Evolutionary conservation across 2,113 vertebrate species (phyloP).

Genomic region (Orycteropus afer): DNA sequence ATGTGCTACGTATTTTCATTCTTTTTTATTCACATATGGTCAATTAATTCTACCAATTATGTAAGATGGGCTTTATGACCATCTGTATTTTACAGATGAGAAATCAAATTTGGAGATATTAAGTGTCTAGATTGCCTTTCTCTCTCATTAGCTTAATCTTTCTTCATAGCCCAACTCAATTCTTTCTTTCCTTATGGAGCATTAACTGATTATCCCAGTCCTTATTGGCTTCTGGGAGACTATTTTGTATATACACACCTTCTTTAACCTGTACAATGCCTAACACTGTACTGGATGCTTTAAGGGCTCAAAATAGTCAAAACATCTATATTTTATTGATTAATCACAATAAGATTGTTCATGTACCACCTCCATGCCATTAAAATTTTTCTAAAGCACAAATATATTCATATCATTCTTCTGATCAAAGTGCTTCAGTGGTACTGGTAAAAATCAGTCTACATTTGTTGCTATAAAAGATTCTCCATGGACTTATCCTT

Average conservation of each 20-base stretch:
- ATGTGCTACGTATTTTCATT: not conserved
- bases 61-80: not conserved
- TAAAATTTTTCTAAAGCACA: not conserved
- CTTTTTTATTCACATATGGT: not conserved
- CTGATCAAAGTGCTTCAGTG: not conserved
- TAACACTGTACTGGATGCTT: not conserved
- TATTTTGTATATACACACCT: not conserved
- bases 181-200: not conserved
- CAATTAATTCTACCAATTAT: not conserved
- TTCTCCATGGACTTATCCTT: not conserved
- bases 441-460: not conserved
- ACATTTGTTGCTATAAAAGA: not conserved
- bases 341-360: not conserved
- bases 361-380: not conserved
- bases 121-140: not conserved
- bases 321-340: not conserved
- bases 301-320: not conserved
- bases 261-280: not conserved
- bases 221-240: not conserved
- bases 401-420: not conserved
- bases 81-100: not conserved
- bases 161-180: not conserved
- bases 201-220: not conserved
- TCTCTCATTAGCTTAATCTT: not conserved
- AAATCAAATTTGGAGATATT: not conserved